phyloP scores from a whole-genome alignment of 2,888 invertebrate genomes.

The Caprella mutica region DNA sequence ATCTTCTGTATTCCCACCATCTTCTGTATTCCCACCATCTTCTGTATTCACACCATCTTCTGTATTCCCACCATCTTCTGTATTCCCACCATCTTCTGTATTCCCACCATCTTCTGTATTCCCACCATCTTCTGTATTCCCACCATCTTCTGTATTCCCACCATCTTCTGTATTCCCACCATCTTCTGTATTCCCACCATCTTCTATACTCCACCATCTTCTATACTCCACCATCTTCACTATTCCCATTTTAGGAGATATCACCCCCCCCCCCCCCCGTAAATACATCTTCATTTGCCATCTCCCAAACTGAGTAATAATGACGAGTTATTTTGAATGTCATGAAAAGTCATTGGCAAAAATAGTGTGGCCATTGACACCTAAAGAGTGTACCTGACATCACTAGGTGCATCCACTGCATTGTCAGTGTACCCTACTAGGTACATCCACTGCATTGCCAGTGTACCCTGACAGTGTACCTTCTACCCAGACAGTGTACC shows the following conservation, averaged over 20 bases:
- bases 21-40: too few relatives aligned
- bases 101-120: not conserved
- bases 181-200: not conserved
- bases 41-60: too few relatives aligned
- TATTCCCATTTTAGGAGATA: not conserved
- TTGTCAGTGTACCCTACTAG: too few relatives aligned
- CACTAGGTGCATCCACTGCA: too few relatives aligned
- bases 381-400: too few relatives aligned
- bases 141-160: not conserved
- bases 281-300: not conserved
- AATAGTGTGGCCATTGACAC: too few relatives aligned
- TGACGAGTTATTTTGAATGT: too few relatives aligned
- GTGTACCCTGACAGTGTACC: too few relatives aligned
- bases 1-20: too few relatives aligned
- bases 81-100: not conserved
- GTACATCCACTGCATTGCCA: too few relatives aligned
- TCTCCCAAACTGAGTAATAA: not conserved
- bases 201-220: not conserved
- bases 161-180: not conserved
- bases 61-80: not conserved
- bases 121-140: not conserved
- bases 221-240: not conserved
- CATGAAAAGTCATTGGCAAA: too few relatives aligned
- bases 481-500: too few relatives aligned
- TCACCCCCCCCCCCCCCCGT: not conserved